Conservation (phyloP, 1,140 invertebrate species). For the Colletes latitarsis region DNA sequence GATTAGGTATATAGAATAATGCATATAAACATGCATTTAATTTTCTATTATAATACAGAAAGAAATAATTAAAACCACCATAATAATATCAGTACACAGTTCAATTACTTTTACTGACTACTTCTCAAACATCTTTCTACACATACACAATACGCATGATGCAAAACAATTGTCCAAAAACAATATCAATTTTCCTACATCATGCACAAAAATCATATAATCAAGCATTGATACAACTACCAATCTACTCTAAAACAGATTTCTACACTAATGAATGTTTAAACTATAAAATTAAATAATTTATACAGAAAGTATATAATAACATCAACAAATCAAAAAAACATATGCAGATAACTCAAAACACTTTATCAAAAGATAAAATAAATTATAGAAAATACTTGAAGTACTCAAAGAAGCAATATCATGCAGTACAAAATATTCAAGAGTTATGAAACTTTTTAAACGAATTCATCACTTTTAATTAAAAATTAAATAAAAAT, state of each 20-base stretch:
- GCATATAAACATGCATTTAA: neutral
- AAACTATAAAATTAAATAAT: neutral
- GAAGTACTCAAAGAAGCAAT: neutral
- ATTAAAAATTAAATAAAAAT: neutral
- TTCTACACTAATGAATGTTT: neutral
- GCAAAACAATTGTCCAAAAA: conserved; percentile 53
- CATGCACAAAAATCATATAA: neutral
- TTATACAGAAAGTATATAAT: neutral
- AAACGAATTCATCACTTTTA: neutral
- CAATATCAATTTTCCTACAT: conserved; percentile 55
- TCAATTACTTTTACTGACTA: conserved; percentile 38
- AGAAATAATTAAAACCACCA: neutral
- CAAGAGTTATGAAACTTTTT: neutral
- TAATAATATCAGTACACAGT: conserved; percentile 35
- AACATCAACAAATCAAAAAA: neutral
- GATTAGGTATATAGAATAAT: neutral
- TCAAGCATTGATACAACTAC: neutral
- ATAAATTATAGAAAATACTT: neutral
- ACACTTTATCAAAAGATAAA: neutral
- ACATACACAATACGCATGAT: conserved; percentile 23
- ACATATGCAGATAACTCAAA: neutral
- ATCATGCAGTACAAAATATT: neutral
- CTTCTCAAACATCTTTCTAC: neutral
- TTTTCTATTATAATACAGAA: conserved; percentile 3
- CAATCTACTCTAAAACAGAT: neutral